These are phyloP conservation scores for Nomia melanderi DNA, from an alignment of 1,140 invertebrate species.

Conservation along the genomic window DNA sequence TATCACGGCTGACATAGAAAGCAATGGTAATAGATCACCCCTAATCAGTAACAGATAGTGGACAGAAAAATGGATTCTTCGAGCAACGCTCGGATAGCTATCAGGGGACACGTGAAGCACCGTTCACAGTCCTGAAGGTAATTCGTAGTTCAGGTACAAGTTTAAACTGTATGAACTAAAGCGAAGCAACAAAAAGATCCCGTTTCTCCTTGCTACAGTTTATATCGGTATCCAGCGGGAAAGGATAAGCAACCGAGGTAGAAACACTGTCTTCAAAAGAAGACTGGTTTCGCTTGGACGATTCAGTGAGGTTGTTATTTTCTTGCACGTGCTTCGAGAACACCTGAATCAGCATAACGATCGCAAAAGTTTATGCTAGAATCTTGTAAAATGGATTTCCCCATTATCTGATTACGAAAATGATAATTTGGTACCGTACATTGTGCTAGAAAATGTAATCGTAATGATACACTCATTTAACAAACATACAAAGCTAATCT, in stretches of 20 bases:
- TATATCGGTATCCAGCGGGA: slow-evolving; percentile 6
- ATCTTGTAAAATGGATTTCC: background rate
- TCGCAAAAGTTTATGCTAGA: background rate
- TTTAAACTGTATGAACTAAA: slow-evolving; percentile 64
- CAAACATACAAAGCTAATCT: too few relatives aligned
- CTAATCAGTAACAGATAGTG: background rate
- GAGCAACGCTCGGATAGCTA: background rate
- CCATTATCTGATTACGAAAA: background rate
- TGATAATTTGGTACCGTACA: background rate
- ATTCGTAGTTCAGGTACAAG: slow-evolving; percentile 38
- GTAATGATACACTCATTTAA: too few relatives aligned
- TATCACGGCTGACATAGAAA: background rate
- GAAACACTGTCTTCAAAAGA: slow-evolving; percentile 29
- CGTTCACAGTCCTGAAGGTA: background rate
- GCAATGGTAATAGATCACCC: background rate
- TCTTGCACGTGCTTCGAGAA: slow-evolving; percentile 8
- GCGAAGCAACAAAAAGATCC: slow-evolving; percentile 23
- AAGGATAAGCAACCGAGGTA: slow-evolving; percentile 19
- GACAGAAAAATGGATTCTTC: background rate
- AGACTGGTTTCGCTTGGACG: slow-evolving; percentile 27
- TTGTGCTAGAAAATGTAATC: background rate
- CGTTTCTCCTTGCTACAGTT: slow-evolving; percentile 17
- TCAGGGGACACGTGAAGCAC: background rate
- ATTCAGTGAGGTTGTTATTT: slow-evolving; percentile 22
- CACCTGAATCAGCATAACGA: slow-evolving; percentile 6